Evolutionary conservation across 1,140 invertebrate species (phyloP).

Genomic region (Macrobrachium rosenbergii): DNA sequence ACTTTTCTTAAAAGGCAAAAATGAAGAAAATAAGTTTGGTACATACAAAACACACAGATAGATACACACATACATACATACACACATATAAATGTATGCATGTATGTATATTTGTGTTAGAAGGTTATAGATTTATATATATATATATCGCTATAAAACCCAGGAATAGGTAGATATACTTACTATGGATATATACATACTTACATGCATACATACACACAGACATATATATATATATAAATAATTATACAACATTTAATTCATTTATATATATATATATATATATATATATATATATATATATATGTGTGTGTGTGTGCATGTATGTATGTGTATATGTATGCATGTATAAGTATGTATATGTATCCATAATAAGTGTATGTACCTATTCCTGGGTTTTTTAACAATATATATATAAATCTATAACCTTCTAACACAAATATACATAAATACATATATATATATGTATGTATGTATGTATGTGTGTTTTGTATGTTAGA

Average conservation of each 20-base stretch:
- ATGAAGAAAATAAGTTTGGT: no score
- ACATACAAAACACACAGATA: not conserved
- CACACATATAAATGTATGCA: not conserved
- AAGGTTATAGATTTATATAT: no score
- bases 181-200: not conserved
- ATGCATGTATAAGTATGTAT: constrained; percentile 7
- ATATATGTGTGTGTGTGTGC: not conserved
- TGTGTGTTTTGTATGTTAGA: not conserved
- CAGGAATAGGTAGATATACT: no score
- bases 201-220: not conserved
- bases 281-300: constrained; percentile 6
- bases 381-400: no score
- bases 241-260: no score
- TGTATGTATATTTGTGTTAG: no score
- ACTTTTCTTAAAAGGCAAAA: no score
- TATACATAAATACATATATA: not conserved
- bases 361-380: not conserved
- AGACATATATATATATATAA: not conserved
- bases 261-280: not conserved
- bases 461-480: not conserved
- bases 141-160: no score
- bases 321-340: not conserved
- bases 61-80: not conserved
- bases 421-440: no score
- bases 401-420: no score